Evolutionary conservation across 2,797 vertebrate genomes (phyloP).

Genomic region (Xenentodon cancila): DNA sequence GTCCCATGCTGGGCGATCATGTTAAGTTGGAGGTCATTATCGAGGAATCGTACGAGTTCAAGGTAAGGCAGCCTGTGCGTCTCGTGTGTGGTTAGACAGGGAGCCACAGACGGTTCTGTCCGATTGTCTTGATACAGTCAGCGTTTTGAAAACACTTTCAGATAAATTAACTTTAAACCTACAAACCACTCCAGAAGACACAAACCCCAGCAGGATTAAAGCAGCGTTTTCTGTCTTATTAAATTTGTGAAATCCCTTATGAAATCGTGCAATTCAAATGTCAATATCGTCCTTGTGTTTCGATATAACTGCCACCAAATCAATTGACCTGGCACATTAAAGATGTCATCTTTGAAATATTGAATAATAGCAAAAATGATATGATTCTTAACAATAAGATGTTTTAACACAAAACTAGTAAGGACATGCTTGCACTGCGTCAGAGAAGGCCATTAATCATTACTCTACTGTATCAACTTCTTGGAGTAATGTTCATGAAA

Average conservation of each 20-base stretch:
- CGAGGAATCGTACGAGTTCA: conserved; percentile 98
- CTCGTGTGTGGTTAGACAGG: not conserved
- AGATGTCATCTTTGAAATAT: not conserved
- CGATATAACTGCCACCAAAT: not conserved
- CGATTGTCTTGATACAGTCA: not conserved
- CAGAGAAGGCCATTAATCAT: conserved; percentile 6
- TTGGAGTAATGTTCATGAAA: too few relatives aligned
- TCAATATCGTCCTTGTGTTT: not conserved
- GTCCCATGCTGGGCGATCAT: conserved; percentile 94
- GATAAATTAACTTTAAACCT: not conserved
- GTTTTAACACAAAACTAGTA: not conserved
- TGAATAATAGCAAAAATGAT: not conserved
- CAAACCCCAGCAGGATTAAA: not conserved
- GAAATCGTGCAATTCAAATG: not conserved
- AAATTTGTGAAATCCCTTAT: not conserved
- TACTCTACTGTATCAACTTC: too few relatives aligned
- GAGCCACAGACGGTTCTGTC: not conserved
- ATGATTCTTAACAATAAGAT: not conserved
- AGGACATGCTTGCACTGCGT: not conserved
- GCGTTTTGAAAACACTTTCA: not conserved
- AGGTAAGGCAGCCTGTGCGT: conserved; percentile 77
- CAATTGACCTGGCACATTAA: not conserved
- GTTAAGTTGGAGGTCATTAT: conserved; percentile 95
- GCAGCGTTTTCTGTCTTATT: not conserved
- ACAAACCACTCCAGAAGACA: not conserved